Evolutionary conservation across 2,888 invertebrate genomes (phyloP).

Genomic region (Thecocarcelia acutangulata): DNA sequence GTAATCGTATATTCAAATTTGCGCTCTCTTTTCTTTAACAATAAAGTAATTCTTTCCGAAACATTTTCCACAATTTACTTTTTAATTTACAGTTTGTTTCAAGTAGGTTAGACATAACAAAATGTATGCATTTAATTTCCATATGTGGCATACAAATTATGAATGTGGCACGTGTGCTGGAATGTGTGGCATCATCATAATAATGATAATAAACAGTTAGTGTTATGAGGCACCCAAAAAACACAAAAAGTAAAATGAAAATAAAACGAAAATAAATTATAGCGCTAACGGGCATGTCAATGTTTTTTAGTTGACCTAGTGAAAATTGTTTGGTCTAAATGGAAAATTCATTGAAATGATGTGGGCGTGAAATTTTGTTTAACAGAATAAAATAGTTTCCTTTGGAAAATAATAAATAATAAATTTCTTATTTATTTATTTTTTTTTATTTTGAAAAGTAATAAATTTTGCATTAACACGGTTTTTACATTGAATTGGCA

Average conservation of each 20-base stretch:
- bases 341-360: conserved; percentile 6
- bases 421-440: too few relatives aligned
- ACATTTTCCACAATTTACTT: neutral
- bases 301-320: conserved; percentile 2
- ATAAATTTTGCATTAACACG: too few relatives aligned
- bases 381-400: neutral
- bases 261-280: conserved; percentile 7
- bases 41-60: neutral
- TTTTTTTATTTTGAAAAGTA: too few relatives aligned
- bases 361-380: conserved; percentile 26
- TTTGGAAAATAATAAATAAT: too few relatives aligned
- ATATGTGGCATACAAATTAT: conserved; percentile 38
- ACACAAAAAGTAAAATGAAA: neutral
- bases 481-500: too few relatives aligned
- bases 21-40: neutral
- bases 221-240: conserved; percentile 1
- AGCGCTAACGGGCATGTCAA: conserved; percentile 17
- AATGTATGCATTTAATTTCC: conserved; percentile 26
- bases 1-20: too few relatives aligned
- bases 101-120: conserved; percentile 37
- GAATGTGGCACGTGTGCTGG: conserved; percentile 10
- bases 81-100: conserved; percentile 41
- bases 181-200: conserved; percentile 31
- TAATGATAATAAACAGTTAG: neutral
- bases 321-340: neutral